Percentiles rank a stretch among this genome's conserved stretches.
Evolutionary conservation across 2,113 vertebrate genomes (phyloP).

Genomic region (Paramisgurnus dabryanus): DNA sequence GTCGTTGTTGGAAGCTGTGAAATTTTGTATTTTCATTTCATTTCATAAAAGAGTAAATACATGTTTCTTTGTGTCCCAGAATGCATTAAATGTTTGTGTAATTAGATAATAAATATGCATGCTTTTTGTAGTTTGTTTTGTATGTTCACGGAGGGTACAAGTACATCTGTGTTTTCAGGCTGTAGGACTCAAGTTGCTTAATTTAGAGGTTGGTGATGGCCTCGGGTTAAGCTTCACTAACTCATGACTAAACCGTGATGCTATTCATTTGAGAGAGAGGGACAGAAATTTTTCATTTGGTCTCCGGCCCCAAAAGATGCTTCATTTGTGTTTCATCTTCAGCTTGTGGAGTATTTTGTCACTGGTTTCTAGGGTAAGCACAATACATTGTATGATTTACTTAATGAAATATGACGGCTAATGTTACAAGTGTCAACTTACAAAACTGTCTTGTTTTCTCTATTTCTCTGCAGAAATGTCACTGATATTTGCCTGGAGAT

Average conservation of each 20-base stretch:
- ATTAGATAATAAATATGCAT: not conserved
- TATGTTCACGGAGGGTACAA: not conserved
- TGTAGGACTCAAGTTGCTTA: slow-evolving; percentile 1
- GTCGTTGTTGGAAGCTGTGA: too few species aligned
- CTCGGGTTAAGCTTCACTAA: slow-evolving; percentile 8
- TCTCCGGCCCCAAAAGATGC: slow-evolving; percentile 5
- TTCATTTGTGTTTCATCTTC: not conserved
- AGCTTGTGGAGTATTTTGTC: slow-evolving; percentile 1
- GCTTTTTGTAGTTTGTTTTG: not conserved
- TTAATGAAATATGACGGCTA: not conserved
- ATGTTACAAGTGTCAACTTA: not conserved
- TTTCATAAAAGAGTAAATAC: not conserved
- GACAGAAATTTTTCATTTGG: not conserved
- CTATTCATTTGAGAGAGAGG: slow-evolving; percentile 25
- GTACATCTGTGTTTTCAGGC: slow-evolving; percentile 1
- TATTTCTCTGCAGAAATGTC: not conserved
- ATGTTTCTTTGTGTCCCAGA: not conserved
- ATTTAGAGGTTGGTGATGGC: slow-evolving; percentile 25
- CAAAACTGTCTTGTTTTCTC: not conserved
- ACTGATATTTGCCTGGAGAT: not conserved
- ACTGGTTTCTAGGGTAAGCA: not conserved
- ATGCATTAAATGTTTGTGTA: not conserved
- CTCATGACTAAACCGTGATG: slow-evolving; percentile 39
- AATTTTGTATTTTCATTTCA: not conserved
- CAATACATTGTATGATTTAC: not conserved